phyloP scores from a whole-genome alignment of 2,888 invertebrate genomes.

The Corbicula japonica region DNA sequence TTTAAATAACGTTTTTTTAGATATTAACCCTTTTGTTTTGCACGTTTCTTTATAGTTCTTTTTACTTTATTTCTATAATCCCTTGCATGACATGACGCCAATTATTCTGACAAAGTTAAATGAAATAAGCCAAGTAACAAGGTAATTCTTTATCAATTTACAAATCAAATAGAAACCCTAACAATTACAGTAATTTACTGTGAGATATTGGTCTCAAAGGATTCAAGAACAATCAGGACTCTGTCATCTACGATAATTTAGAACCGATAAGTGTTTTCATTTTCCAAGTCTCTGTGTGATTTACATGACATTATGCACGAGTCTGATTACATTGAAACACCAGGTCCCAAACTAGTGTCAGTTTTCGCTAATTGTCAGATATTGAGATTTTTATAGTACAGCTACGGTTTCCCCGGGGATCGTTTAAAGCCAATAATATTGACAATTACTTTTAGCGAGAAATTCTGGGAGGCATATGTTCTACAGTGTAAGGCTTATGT shows the following conservation, averaged over 20 bases:
- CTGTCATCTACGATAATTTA: conserved; percentile 34
- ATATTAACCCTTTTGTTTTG: no score
- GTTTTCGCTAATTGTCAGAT: conserved; percentile 26
- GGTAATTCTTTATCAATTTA: conserved; percentile 17
- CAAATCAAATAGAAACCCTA: conserved; percentile 15
- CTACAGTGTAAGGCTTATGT: no score
- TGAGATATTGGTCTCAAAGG: conserved; percentile 29
- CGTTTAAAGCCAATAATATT: conserved; percentile 18
- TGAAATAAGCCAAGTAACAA: no score
- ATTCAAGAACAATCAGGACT: conserved; percentile 23
- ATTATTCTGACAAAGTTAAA: no score
- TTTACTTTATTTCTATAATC: no score
- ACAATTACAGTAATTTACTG: conserved; percentile 25
- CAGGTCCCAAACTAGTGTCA: not conserved
- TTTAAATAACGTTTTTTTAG: no score
- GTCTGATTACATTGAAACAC: conserved; percentile 19
- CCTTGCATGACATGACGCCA: no score
- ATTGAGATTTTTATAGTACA: conserved; percentile 3
- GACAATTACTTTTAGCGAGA: no score
- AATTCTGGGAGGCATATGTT: no score
- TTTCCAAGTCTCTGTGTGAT: conserved; percentile 18
- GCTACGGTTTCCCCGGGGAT: conserved; percentile 1
- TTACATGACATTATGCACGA: conserved; percentile 30
- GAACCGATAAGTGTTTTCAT: conserved; percentile 25
- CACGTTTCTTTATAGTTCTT: no score